phyloP scores from a whole-genome alignment of 2,797 vertebrate species.

The Molossus alvarezi region DNA sequence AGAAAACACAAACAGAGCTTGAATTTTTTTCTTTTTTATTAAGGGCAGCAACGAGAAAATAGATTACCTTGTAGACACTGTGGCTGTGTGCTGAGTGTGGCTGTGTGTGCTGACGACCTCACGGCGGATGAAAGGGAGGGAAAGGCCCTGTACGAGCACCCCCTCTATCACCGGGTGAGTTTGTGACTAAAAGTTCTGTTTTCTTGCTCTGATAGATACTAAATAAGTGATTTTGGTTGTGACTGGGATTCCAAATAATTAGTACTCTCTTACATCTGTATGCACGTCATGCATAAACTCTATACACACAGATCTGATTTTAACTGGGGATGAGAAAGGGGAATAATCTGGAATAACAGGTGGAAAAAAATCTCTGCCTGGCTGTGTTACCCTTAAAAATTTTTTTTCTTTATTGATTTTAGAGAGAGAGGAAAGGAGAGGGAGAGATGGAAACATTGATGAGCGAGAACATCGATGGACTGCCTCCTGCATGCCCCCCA shows the following conservation, averaged over 20 bases:
- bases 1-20: background rate
- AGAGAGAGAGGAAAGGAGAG: too few species aligned
- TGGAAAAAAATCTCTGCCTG: background rate
- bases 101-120: background rate
- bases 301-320: background rate
- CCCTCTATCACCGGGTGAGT: background rate
- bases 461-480: too few species aligned
- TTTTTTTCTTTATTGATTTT: too few species aligned
- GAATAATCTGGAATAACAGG: background rate
- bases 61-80: background rate
- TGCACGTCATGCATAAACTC: background rate
- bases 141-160: background rate
- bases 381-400: background rate
- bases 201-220: background rate
- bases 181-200: conserved; percentile 6
- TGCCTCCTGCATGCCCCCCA: too few species aligned
- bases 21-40: background rate
- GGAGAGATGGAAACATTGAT: too few species aligned
- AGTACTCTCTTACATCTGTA: background rate
- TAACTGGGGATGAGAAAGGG: background rate
- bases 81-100: background rate
- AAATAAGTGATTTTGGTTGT: conserved; percentile 13
- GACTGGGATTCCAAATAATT: conserved; percentile 25
- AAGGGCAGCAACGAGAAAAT: background rate
- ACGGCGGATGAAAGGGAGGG: background rate